These are phyloP conservation scores for Falco naumanni DNA, from an alignment of 2,797 vertebrate species.

Conservation along the genomic window DNA sequence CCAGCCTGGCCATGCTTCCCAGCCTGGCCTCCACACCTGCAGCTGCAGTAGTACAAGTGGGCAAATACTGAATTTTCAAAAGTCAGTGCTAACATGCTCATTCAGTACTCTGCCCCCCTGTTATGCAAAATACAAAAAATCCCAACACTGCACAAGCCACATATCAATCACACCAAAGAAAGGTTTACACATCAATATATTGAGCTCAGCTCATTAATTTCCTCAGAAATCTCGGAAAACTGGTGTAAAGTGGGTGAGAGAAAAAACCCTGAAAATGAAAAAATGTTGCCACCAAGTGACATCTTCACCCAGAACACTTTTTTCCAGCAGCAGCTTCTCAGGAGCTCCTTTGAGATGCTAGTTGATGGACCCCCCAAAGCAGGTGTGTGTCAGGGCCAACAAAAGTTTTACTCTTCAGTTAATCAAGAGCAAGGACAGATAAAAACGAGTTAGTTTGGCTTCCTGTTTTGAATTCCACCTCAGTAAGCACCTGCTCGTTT, in stretches of 20 bases:
- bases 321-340: background rate
- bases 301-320: background rate
- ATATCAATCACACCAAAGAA: background rate
- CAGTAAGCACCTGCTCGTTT: background rate
- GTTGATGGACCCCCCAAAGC: background rate
- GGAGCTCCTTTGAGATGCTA: background rate
- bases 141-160: background rate
- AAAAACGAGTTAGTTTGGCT: background rate
- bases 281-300: background rate
- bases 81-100: accelerated
- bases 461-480: background rate
- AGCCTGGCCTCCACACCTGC: background rate
- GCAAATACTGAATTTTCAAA: background rate
- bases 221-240: background rate
- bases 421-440: background rate
- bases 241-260: background rate
- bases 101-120: no score
- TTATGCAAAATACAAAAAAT: background rate
- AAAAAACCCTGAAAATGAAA: background rate
- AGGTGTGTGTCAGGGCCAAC: background rate
- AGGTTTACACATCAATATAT: background rate
- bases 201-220: background rate
- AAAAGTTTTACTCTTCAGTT: background rate
- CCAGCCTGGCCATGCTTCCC: background rate
- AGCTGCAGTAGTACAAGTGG: background rate